These are phyloP conservation scores for Cyclura pinguis DNA, from an alignment of 2,797 vertebrate genomes.

Conservation along the genomic window DNA sequence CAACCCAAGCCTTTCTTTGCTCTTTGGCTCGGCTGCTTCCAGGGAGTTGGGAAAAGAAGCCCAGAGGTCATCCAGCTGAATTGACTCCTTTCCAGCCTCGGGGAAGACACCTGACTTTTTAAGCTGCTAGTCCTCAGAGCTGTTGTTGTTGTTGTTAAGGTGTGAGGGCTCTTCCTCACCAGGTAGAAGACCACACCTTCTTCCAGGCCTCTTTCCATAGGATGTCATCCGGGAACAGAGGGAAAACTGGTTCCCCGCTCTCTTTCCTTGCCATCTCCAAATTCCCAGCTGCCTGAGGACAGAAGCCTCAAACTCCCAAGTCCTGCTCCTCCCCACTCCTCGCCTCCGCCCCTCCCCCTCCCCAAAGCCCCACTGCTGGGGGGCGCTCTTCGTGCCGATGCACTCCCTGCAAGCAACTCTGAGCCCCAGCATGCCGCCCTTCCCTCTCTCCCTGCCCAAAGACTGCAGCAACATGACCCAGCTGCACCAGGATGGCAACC, in stretches of 20 bases:
- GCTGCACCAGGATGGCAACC: constrained; percentile 75
- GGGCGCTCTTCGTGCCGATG: not conserved
- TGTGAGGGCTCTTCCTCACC: too few species aligned
- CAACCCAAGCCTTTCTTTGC: not conserved
- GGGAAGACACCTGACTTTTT: rapidly evolving
- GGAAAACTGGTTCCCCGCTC: rapidly evolving
- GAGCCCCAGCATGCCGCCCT: not conserved
- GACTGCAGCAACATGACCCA: constrained; percentile 67
- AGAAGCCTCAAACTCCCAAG: too few species aligned
- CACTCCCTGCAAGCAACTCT: too few species aligned
- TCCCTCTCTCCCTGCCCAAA: not conserved
- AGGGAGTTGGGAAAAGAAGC: too few species aligned
- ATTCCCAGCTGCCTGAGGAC: rapidly evolving
- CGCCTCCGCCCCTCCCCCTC: not conserved
- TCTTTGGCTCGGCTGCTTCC: not conserved
- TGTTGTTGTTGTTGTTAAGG: not conserved
- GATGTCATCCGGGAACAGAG: too few species aligned
- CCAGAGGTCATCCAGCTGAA: not conserved
- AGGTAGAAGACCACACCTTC: not conserved
- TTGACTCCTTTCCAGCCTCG: rapidly evolving
- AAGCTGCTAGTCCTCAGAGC: not conserved
- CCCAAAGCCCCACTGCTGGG: not conserved
- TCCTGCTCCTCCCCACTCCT: rapidly evolving
- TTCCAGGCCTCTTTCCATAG: too few species aligned
- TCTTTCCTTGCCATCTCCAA: too few species aligned